Evolutionary conservation across 1,140 invertebrate genomes (phyloP).

Genomic region (Pseudobourletiella spinata): DNA sequence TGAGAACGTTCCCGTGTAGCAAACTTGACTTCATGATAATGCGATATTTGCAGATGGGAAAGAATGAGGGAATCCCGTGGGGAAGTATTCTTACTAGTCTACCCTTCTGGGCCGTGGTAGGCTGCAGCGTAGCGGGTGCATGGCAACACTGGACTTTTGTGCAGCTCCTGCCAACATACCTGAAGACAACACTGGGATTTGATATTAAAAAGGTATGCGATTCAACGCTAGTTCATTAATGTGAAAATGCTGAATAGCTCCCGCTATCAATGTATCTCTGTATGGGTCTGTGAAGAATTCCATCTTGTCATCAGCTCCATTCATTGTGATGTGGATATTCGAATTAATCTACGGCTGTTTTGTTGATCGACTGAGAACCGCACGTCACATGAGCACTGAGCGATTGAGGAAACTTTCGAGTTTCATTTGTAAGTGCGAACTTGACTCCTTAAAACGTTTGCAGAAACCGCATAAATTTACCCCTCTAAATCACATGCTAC

Average conservation of each 20-base stretch:
- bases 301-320: conserved; percentile 58
- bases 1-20: too few relatives aligned
- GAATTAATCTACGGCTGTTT: conserved; percentile 57
- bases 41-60: too few relatives aligned
- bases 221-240: too few relatives aligned
- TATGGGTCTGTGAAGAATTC: too few relatives aligned
- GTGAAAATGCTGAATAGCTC: conserved; percentile 50
- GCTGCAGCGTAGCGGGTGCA: conserved; percentile 52
- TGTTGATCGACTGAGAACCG: conserved; percentile 52
- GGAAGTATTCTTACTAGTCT: conserved; percentile 57
- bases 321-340: conserved; percentile 65
- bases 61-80: conserved; percentile 55
- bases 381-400: conserved; percentile 54
- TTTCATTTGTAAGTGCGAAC: conserved; percentile 41
- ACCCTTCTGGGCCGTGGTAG: conserved; percentile 62
- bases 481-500: too few relatives aligned
- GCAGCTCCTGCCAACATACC: conserved; percentile 83
- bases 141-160: conserved; percentile 77
- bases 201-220: conserved; percentile 69
- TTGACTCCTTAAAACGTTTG: too few relatives aligned
- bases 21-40: too few relatives aligned
- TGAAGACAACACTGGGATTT: conserved; percentile 79
- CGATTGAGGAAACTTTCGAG: conserved; percentile 58
- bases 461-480: too few relatives aligned
- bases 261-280: too few relatives aligned